Conservation (phyloP, 2,888 invertebrate genomes). For the Aleiodes testaceus region DNA sequence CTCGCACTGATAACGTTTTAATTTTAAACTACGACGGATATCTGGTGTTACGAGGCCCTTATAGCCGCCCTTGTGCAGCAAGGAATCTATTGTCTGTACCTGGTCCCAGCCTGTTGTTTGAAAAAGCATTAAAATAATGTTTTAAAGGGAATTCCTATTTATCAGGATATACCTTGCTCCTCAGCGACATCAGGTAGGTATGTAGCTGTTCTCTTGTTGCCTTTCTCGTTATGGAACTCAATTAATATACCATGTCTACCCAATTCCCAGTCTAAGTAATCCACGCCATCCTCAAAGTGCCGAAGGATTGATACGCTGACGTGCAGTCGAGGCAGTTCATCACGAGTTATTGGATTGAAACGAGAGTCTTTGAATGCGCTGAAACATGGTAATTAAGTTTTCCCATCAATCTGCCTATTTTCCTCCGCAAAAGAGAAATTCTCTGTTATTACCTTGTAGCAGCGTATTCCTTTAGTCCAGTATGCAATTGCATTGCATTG, state of each 20-base stretch:
- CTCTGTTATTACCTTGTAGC: slow-evolving; percentile 82
- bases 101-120: slow-evolving; percentile 94
- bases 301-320: slow-evolving; percentile 97
- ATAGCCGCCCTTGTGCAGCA: slow-evolving; percentile 97
- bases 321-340: slow-evolving; percentile 93
- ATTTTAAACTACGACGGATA: slow-evolving; percentile 89
- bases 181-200: slow-evolving; percentile 98
- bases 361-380: slow-evolving; percentile 98
- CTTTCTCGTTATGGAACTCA: slow-evolving; percentile 95
- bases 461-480: slow-evolving; percentile 96
- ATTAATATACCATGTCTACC: slow-evolving; percentile 98
- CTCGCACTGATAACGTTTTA: slow-evolving; percentile 97
- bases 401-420: slow-evolving; percentile 1
- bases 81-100: slow-evolving; percentile 97
- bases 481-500: slow-evolving; percentile 95
- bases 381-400: slow-evolving; percentile 27
- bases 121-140: not conserved
- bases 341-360: slow-evolving; percentile 94
- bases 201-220: slow-evolving; percentile 96
- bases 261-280: slow-evolving; percentile 98
- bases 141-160: too few species aligned
- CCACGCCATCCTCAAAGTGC: slow-evolving; percentile 95
- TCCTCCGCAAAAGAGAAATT: not conserved
- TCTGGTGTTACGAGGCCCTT: slow-evolving; percentile 93
- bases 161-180: slow-evolving; percentile 99